Percentiles rank a stretch among this genome's conserved stretches.
Conservation (phyloP, 2,113 vertebrate species). For the Poecilia latipinna region DNA sequence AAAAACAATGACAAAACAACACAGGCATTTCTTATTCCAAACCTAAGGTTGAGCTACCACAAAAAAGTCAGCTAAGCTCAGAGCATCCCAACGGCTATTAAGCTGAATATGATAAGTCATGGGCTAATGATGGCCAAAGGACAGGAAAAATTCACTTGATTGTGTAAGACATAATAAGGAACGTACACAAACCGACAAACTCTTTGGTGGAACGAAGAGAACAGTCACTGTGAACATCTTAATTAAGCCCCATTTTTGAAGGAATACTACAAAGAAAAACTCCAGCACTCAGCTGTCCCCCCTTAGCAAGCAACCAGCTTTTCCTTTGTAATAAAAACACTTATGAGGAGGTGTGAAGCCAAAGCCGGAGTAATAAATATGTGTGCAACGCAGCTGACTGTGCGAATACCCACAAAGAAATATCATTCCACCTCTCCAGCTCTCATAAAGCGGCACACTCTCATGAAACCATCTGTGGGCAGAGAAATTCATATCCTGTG, state of each 20-base stretch:
- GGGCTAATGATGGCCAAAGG: slow-evolving; percentile 63
- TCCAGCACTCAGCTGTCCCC: slow-evolving; percentile 15
- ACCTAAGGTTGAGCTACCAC: neutral
- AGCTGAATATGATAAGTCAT: slow-evolving; percentile 61
- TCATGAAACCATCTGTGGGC: slow-evolving; percentile 22
- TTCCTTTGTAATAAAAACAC: slow-evolving; percentile 19
- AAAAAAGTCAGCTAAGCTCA: neutral
- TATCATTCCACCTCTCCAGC: slow-evolving; percentile 10
- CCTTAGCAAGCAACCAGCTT: slow-evolving; percentile 25
- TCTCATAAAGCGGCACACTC: slow-evolving; percentile 9
- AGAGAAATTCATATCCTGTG: slow-evolving; percentile 35
- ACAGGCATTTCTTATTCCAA: slow-evolving; percentile 29
- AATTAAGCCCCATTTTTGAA: slow-evolving; percentile 59
- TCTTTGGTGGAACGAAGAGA: slow-evolving; percentile 40
- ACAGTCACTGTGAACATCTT: slow-evolving; percentile 48
- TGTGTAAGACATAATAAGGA: neutral
- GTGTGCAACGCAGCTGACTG: slow-evolving; percentile 2
- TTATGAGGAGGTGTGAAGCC: slow-evolving; percentile 4
- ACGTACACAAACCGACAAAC: slow-evolving; percentile 1
- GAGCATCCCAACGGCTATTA: slow-evolving; percentile 37
- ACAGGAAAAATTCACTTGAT: neutral
- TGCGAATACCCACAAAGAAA: slow-evolving; percentile 21
- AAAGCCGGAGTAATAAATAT: slow-evolving; percentile 37
- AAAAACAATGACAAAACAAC: slow-evolving; percentile 30
- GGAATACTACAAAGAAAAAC: slow-evolving; percentile 33